A percentile compares a stretch with the other conserved stretches of the same genome.
Conservation (phyloP, 2,113 vertebrate species). For the Arenaria interpres region DNA sequence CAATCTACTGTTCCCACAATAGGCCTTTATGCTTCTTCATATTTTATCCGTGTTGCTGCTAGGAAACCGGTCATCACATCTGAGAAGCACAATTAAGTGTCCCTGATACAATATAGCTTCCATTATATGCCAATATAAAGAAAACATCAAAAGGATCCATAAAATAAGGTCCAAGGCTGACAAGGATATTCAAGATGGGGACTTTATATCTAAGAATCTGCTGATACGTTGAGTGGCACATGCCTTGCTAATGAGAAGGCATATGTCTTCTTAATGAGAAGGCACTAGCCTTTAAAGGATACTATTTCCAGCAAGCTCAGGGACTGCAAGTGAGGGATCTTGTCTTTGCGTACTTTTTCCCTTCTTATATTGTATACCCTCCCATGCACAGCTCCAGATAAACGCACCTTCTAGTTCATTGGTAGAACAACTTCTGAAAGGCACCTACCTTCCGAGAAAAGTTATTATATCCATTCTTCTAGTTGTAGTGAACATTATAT, state of each 20-base stretch:
- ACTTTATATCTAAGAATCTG: background rate
- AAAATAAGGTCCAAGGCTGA: background rate
- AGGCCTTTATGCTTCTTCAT: background rate
- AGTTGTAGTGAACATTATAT: background rate
- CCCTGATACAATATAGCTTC: background rate
- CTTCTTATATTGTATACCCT: rapidly evolving
- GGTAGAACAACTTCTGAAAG: background rate
- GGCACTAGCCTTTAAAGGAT: background rate
- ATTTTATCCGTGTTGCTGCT: slow-evolving; percentile 42
- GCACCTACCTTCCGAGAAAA: background rate
- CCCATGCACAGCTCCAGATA: background rate
- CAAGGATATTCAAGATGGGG: background rate
- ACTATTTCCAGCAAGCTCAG: background rate
- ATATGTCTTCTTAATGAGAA: background rate
- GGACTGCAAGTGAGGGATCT: background rate
- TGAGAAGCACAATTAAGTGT: slow-evolving; percentile 17
- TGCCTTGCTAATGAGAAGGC: background rate
- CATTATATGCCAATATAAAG: background rate
- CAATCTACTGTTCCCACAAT: background rate
- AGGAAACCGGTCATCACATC: slow-evolving; percentile 27
- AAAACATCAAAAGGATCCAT: background rate
- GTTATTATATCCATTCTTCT: background rate
- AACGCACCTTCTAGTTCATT: background rate
- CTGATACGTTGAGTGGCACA: background rate
- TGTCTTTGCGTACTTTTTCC: background rate